These are phyloP conservation scores for Dicycla oo DNA, from an alignment of 2,888 invertebrate species.

Conservation along the genomic window DNA sequence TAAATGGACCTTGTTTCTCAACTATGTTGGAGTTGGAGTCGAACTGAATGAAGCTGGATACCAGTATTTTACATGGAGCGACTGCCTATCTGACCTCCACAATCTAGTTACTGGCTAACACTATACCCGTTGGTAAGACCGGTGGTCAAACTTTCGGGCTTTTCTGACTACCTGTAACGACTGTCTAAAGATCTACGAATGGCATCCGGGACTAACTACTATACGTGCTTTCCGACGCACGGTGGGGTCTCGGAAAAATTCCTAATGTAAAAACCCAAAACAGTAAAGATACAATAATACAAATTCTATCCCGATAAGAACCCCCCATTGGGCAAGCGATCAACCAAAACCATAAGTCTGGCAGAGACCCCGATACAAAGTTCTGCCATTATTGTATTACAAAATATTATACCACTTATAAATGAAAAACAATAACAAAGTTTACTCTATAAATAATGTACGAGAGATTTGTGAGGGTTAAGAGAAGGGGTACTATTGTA, in stretches of 20 bases:
- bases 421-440: slow-evolving; percentile 84
- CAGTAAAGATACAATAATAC: neutral
- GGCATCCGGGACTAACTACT: neutral
- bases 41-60: neutral
- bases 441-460: slow-evolving; percentile 84
- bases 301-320: slow-evolving; percentile 11
- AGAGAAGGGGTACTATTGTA: slow-evolving; percentile 65
- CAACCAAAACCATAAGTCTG: slow-evolving; percentile 62
- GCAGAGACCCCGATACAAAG: slow-evolving; percentile 56
- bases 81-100: neutral
- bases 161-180: neutral
- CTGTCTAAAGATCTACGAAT: neutral
- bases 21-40: neutral
- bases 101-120: neutral
- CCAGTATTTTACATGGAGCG: too few relatives aligned
- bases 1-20: neutral
- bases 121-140: neutral
- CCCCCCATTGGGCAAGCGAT: slow-evolving; percentile 59
- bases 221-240: neutral
- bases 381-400: slow-evolving; percentile 68
- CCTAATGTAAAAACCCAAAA: neutral
- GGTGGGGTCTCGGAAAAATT: neutral
- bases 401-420: slow-evolving; percentile 76
- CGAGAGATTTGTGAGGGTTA: slow-evolving; percentile 72
- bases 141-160: neutral